phyloP scores from a whole-genome alignment of 2,888 invertebrate species.

The Mellilla xanthometata region DNA sequence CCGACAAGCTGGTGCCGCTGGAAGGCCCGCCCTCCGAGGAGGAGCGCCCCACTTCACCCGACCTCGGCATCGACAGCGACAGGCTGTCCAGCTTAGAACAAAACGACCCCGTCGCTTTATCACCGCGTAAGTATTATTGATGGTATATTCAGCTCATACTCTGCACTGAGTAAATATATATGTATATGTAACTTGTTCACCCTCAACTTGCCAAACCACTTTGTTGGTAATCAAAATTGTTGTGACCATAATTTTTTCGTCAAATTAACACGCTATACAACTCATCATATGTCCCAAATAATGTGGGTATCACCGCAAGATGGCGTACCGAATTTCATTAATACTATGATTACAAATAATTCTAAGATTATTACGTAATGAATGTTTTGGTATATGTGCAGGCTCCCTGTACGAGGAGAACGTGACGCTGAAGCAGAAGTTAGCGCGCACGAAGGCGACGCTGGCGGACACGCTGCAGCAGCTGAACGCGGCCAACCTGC shows the following conservation, averaged over 20 bases:
- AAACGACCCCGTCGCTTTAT: conserved; percentile 68
- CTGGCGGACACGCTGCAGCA: conserved; percentile 90
- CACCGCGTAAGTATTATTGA: conserved; percentile 66
- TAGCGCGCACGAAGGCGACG: conserved; percentile 87
- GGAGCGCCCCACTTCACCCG: conserved; percentile 87
- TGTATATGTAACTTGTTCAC: too few relatives aligned
- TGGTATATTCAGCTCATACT: too few relatives aligned
- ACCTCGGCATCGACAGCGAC: conserved; percentile 95
- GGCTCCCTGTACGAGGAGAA: conserved; percentile 84
- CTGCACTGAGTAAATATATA: too few relatives aligned
- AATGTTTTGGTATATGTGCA: conserved; percentile 41
- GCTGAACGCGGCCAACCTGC: conserved; percentile 88
- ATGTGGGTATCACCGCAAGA: too few relatives aligned
- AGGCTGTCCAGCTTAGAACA: conserved; percentile 85
- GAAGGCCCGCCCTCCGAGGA: conserved; percentile 60
- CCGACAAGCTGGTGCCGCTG: conserved; percentile 55
- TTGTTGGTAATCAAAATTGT: too few relatives aligned
- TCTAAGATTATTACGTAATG: too few relatives aligned
- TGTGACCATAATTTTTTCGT: too few relatives aligned
- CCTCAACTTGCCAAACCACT: too few relatives aligned
- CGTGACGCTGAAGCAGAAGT: conserved; percentile 85
- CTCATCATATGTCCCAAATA: too few relatives aligned
- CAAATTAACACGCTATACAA: too few relatives aligned
- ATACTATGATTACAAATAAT: too few relatives aligned
- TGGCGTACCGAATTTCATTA: too few relatives aligned